These are phyloP conservation scores for Drosophila littoralis DNA, from an alignment of 1,140 invertebrate species.

Conservation along the genomic window DNA sequence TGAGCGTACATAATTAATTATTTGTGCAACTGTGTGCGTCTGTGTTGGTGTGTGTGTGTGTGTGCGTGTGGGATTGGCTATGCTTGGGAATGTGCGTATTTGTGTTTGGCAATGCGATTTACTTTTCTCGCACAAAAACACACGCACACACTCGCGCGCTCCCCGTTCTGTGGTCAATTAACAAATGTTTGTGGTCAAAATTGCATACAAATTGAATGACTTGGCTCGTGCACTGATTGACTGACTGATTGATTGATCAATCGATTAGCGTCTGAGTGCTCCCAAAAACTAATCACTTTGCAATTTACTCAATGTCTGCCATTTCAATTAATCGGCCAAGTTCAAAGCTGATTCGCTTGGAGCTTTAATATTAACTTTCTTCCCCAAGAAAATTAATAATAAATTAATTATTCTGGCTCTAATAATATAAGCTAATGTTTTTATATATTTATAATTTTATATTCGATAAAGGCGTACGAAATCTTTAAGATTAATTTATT, in stretches of 20 bases:
- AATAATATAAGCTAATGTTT: no score
- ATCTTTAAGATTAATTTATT: no score
- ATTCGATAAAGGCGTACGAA: no score
- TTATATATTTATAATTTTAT: no score
- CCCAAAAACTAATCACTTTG: constrained; percentile 44
- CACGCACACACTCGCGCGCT: not conserved
- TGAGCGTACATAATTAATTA: constrained; percentile 75
- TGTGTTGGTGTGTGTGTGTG: constrained; percentile 4
- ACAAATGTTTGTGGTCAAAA: constrained; percentile 72
- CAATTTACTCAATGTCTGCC: constrained; percentile 24
- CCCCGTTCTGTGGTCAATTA: constrained; percentile 58
- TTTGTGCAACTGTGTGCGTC: constrained; percentile 41
- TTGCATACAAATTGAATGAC: constrained; percentile 74
- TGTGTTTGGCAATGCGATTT: constrained; percentile 43
- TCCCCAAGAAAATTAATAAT: no score
- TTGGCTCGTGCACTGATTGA: constrained; percentile 43
- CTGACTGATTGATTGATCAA: constrained; percentile 53
- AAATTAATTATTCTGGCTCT: no score
- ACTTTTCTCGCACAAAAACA: constrained; percentile 38
- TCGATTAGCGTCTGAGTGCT: constrained; percentile 28
- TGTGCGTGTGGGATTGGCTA: not conserved
- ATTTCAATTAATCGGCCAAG: constrained; percentile 26
- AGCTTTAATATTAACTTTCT: no score
- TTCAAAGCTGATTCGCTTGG: not conserved
- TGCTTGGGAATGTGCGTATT: constrained; percentile 7